phyloP scores from a whole-genome alignment of 2,888 invertebrate genomes.

The Hirtodrosophila alboralis region DNA sequence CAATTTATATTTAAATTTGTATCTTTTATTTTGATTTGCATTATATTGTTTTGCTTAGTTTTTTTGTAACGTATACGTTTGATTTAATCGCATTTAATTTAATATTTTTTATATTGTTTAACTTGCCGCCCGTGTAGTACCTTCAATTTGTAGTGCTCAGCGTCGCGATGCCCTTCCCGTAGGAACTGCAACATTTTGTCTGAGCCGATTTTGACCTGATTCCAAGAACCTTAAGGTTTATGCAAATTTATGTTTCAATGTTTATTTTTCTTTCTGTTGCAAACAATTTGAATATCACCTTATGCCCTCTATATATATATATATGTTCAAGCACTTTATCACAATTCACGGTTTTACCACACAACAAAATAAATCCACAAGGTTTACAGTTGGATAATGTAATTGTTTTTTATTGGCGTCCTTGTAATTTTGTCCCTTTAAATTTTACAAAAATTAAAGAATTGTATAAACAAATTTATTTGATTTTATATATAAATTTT shows the following conservation, averaged over 20 bases:
- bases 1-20: constrained; percentile 28
- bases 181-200: constrained; percentile 51
- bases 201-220: constrained; percentile 56
- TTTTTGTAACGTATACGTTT: constrained; percentile 28
- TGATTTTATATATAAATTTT: constrained; percentile 25
- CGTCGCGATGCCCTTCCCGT: constrained; percentile 12
- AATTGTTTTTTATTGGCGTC: constrained; percentile 28
- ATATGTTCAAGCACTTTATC: constrained; percentile 26
- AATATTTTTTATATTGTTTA: constrained; percentile 36
- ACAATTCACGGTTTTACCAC: constrained; percentile 10
- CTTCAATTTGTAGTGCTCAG: constrained; percentile 77
- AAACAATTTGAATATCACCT: constrained; percentile 25
- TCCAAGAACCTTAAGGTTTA: constrained; percentile 53
- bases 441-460: constrained; percentile 5
- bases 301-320: neutral
- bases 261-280: constrained; percentile 44
- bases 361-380: constrained; percentile 23
- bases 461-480: constrained; percentile 30
- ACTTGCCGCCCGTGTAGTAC: constrained; percentile 67
- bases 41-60: constrained; percentile 35
- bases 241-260: constrained; percentile 43
- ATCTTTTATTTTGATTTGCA: constrained; percentile 34
- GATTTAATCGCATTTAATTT: constrained; percentile 44
- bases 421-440: constrained; percentile 33
- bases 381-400: constrained; percentile 24